Base-by-base conservation (phyloP, 2,113 vertebrate species). In the Mustela nigripes region DNA sequence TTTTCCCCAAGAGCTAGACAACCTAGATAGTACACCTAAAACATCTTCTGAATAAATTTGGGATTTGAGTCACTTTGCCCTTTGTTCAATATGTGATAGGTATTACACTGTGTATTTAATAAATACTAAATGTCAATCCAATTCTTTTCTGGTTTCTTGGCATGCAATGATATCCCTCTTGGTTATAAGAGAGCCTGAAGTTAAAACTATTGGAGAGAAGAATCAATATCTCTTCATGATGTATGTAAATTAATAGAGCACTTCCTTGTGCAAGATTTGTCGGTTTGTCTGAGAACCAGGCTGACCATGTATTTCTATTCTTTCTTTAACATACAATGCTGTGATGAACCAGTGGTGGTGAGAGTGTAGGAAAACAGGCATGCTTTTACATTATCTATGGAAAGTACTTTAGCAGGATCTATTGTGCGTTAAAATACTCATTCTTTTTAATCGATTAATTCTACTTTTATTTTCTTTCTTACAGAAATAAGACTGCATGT, bases 101-200 rank as follows among this genome's bases (percentile, higher is more conserved):
- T 39, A 58, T 45, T 62, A 58, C 11, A n/a, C 7, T 26, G 60
- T 73, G 53, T 71, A 83, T 63, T 84, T 83, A 53, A 71, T 63
- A 45, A 89, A 63, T 48, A 73, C n/a, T 89, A 93, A 69, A 18
- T 50, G 79, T 86, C 62, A 94, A 31, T 95, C 90, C 22, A 96
- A 26, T 95, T 90, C 18, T 93, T 58, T 81, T 65, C 31, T 8
- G 81, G 22, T 28, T 90, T 84, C n/a, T 74, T 86, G 56, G 15
- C 33, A 28, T 74, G 4, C 90, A 79, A 89, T 50, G 24, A 73
- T 80, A 65, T 60, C 0, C 21, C 9, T 33, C 12, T 65, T 67
- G 21, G n/a, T 90, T 82, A 86, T 56, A 90, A 76, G 22, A 67
- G 58, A 42, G 22, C 19, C 28, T 95, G 48, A 90, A 69, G 63